Percentiles rank a stretch among this genome's conserved stretches.
Evolutionary conservation across 2,888 invertebrate genomes (phyloP).

Genomic region (Camponotus fellah): DNA sequence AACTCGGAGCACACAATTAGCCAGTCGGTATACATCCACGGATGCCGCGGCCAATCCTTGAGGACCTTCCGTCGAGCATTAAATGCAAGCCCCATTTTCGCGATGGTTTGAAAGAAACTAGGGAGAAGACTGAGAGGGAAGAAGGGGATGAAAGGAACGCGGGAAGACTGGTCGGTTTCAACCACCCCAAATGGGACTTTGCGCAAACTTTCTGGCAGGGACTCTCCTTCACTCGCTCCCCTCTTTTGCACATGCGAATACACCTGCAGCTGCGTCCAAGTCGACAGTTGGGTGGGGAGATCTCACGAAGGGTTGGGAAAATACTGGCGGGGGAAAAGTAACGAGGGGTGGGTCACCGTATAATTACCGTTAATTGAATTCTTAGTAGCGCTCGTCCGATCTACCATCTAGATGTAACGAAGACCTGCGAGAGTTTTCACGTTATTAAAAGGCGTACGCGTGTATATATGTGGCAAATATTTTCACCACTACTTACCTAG

Average conservation of each 20-base stretch:
- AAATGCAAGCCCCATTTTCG: slow-evolving; percentile 72
- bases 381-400: slow-evolving; percentile 81
- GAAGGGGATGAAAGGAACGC: slow-evolving; percentile 17
- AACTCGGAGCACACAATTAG: slow-evolving; percentile 73
- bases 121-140: neutral
- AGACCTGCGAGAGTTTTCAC: slow-evolving; percentile 59
- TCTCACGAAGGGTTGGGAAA: slow-evolving; percentile 57
- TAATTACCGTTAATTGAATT: slow-evolving; percentile 85
- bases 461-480: neutral
- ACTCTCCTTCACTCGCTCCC: slow-evolving; percentile 40
- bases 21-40: slow-evolving; percentile 59
- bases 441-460: slow-evolving; percentile 61
- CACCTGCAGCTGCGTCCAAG: slow-evolving; percentile 64
- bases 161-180: slow-evolving; percentile 59
- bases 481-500: neutral
- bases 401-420: slow-evolving; percentile 63
- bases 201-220: slow-evolving; percentile 82
- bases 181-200: slow-evolving; percentile 82
- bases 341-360: slow-evolving; percentile 76
- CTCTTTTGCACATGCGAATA: slow-evolving; percentile 66
- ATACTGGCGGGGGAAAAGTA: slow-evolving; percentile 68
- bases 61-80: slow-evolving; percentile 79
- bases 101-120: slow-evolving; percentile 19
- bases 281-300: slow-evolving; percentile 47
- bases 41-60: slow-evolving; percentile 81